Base-by-base conservation (phyloP, 2,888 invertebrate genomes). In the Agonum fuliginosum region DNA sequence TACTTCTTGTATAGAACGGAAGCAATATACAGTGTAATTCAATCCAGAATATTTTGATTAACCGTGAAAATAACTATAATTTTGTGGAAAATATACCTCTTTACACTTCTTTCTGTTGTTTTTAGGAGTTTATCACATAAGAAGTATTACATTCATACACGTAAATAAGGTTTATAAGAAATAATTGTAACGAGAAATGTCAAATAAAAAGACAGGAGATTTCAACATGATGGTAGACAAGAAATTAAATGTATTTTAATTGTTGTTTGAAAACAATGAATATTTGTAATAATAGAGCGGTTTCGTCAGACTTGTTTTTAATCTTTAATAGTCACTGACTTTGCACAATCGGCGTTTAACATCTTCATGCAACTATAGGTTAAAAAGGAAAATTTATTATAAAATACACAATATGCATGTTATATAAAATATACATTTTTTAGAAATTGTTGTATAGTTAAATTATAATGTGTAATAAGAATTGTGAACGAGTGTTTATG, bases 51-150 rank as follows among this genome's bases (percentile, higher is more conserved):
- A 19, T 37, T 10, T 67, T 67, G 37, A 34, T 22, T 67, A 41
- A 14, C 22, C 24, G 67, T 67, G 41, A 67, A 41, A 67, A 67
- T 22, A 67, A 67, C 67, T 67, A 67, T 67, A 37, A 67, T 67
- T 41, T 67, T 20, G 6, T 8, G n/a, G 12, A 24, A 54, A 54
- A 54, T 54, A 54, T 24, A n/a, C 1, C 24, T 54, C 24, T 54
- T 54, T 54, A 10, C 8, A n/a, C 10, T 22, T 24, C 22, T 22
- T 54, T 24, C n/a, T 24, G n/a, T 2, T 12, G n/a, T 22, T 54
- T 54, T 54, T 54, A 12, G 54, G 10, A 12, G 12, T 4, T 22
- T 54, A 14, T 24, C n/a, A 54, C 22, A 54, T 22, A 22, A 6
- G 24, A 4, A 22, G n/a, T 54, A 37, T 37, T 10, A n/a, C n/a